These are phyloP conservation scores for Melanotaenia boesemani DNA, from an alignment of 2,797 vertebrate genomes.

Conservation along the genomic window DNA sequence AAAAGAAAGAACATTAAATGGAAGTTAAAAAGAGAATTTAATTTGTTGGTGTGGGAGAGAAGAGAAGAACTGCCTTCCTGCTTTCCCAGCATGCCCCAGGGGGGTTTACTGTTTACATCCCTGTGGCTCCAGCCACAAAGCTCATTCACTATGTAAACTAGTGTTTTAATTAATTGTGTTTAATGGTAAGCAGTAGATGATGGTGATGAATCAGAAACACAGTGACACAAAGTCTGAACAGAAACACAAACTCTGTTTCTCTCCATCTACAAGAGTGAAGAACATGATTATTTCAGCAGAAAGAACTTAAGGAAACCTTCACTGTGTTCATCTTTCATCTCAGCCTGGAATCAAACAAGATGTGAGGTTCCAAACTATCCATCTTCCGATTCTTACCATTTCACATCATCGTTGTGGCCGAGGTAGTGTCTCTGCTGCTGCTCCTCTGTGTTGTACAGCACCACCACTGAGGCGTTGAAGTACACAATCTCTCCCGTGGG, in stretches of 20 bases:
- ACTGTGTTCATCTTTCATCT: too few species aligned
- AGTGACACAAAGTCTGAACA: too few species aligned
- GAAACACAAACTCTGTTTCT: neutral
- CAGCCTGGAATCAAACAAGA: neutral
- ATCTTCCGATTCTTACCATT: slow-evolving; percentile 83
- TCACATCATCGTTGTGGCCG: slow-evolving; percentile 94
- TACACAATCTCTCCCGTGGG: slow-evolving; percentile 94
- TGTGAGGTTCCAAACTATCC: too few species aligned
- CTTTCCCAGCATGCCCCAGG: slow-evolving; percentile 62
- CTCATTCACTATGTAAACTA: slow-evolving; percentile 20
- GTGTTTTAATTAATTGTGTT: slow-evolving; percentile 12
- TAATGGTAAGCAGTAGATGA: slow-evolving; percentile 7
- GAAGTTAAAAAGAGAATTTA: neutral
- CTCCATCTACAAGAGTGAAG: neutral
- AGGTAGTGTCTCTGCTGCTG: slow-evolving; percentile 93
- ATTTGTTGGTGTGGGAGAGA: slow-evolving; percentile 26
- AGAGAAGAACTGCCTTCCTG: slow-evolving; percentile 20
- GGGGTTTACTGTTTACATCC: slow-evolving; percentile 40
- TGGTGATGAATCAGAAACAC: too few species aligned
- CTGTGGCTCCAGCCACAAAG: slow-evolving; percentile 19
- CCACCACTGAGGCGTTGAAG: slow-evolving; percentile 92
- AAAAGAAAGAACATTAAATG: neutral
- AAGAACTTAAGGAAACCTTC: too few species aligned
- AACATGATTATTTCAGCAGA: neutral
- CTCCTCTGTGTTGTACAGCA: slow-evolving; percentile 91